These are phyloP conservation scores for Coregonus ussuriensis DNA, from an alignment of 2,797 vertebrate genomes.

Conservation along the genomic window DNA sequence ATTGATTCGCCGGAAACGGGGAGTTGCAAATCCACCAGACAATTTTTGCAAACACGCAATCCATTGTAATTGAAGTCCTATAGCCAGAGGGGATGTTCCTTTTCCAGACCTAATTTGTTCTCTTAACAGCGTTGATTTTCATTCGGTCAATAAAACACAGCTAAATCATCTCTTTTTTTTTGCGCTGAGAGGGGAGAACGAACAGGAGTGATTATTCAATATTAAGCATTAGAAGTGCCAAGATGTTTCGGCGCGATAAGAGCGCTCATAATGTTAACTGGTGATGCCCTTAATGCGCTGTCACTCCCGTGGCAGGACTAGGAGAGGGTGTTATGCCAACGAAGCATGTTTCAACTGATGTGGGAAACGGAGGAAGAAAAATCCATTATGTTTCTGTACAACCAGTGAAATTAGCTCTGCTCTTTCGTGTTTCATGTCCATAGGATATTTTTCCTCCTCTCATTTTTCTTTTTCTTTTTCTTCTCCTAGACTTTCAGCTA, in stretches of 20 bases:
- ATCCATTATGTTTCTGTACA: conserved; percentile 65
- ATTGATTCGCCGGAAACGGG: conserved; percentile 72
- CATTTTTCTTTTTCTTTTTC: conserved; percentile 57
- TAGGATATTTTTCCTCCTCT: neutral
- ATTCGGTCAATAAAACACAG: conserved; percentile 66
- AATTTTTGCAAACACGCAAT: conserved; percentile 65
- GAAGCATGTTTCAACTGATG: conserved; percentile 23
- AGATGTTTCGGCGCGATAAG: conserved; percentile 72
- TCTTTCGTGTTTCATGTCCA: conserved; percentile 45
- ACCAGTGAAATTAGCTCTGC: conserved; percentile 61
- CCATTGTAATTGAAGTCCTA: conserved; percentile 74
- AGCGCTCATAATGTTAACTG: conserved; percentile 54
- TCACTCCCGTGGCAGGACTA: conserved; percentile 32
- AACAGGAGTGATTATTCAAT: conserved; percentile 72
- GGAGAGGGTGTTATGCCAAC: conserved; percentile 10
- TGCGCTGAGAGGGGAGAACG: conserved; percentile 4
- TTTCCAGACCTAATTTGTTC: conserved; percentile 73
- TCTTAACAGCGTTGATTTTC: conserved; percentile 69
- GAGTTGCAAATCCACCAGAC: conserved; percentile 62
- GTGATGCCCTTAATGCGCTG: conserved; percentile 58
- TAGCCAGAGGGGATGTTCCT: conserved; percentile 50
- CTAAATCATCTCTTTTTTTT: conserved; percentile 37
- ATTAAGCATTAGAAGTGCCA: conserved; percentile 63
- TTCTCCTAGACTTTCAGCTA: conserved; percentile 25
- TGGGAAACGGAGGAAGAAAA: conserved; percentile 57